Percentiles rank a stretch among this genome's conserved stretches.
These are phyloP conservation scores for Leptinotarsa haldemani DNA, from an alignment of 2,888 invertebrate genomes.

Conservation along the genomic window DNA sequence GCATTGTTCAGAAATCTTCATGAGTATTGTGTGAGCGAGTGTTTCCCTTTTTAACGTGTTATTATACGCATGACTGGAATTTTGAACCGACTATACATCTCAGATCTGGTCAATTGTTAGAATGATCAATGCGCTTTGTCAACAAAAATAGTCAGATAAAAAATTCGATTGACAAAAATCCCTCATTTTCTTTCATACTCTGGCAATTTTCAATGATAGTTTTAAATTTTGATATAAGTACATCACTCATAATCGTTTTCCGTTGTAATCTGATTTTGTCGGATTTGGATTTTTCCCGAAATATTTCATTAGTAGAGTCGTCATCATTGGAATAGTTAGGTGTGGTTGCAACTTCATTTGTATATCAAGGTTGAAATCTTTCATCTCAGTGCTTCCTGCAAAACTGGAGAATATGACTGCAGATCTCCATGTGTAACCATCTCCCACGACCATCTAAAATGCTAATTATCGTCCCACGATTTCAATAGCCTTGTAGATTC, in stretches of 20 bases:
- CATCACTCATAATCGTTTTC: too few relatives aligned
- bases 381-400: neutral
- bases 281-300: neutral
- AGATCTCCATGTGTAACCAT: slow-evolving; percentile 9
- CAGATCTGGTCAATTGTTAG: too few relatives aligned
- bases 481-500: slow-evolving; percentile 13
- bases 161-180: too few relatives aligned
- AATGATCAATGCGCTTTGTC: too few relatives aligned
- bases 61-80: too few relatives aligned
- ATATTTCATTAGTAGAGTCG: neutral
- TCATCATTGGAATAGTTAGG: neutral
- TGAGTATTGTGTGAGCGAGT: too few relatives aligned
- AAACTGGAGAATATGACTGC: slow-evolving; percentile 1
- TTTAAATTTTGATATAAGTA: too few relatives aligned
- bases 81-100: too few relatives aligned
- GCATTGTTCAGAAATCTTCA: too few relatives aligned
- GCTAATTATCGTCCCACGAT: slow-evolving; percentile 9
- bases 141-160: too few relatives aligned
- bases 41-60: too few relatives aligned
- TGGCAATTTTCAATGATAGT: neutral
- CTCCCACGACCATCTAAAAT: slow-evolving; percentile 7
- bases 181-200: too few relatives aligned
- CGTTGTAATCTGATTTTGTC: neutral
- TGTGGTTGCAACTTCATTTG: neutral
- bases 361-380: slow-evolving; percentile 6